Evolutionary conservation across 30 jellyfish, hydroid and myxozoan species (phyloP).

Genomic region (Catostylus mosaicus): DNA sequence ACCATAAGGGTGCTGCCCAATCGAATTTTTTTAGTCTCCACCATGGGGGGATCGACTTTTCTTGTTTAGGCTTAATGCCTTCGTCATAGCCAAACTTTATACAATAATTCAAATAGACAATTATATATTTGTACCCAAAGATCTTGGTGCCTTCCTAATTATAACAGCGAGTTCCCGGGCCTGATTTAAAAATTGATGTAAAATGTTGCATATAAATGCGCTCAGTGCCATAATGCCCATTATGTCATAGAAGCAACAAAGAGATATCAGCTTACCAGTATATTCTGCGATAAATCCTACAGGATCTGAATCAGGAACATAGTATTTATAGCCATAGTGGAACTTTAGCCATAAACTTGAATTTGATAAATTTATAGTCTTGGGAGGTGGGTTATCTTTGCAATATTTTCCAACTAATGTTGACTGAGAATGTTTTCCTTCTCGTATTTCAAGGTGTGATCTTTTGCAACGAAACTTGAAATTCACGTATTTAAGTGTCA

Average conservation of each 20-base stretch:
- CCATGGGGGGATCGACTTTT: no score
- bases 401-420: constrained; percentile 51
- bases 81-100: no score
- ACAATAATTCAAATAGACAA: no score
- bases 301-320: constrained; percentile 9
- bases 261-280: constrained; percentile 39
- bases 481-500: constrained; percentile 12
- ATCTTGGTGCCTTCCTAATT: no score
- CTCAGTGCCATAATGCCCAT: neutral
- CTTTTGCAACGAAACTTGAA: constrained; percentile 49
- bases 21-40: no score
- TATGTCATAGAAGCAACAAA: neutral
- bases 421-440: constrained; percentile 46
- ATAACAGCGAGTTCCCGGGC: no score
- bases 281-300: constrained; percentile 67
- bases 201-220: no score
- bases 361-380: neutral
- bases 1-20: no score
- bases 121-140: no score
- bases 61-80: no score
- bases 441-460: constrained; percentile 50
- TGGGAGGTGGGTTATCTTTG: constrained; percentile 62
- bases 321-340: constrained; percentile 66
- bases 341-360: constrained; percentile 55
- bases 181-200: no score